Percentiles rank a stretch among this genome's conserved stretches.
These are phyloP conservation scores for Drosophila melanica DNA, from an alignment of 1,140 invertebrate genomes.

Conservation along the genomic window DNA sequence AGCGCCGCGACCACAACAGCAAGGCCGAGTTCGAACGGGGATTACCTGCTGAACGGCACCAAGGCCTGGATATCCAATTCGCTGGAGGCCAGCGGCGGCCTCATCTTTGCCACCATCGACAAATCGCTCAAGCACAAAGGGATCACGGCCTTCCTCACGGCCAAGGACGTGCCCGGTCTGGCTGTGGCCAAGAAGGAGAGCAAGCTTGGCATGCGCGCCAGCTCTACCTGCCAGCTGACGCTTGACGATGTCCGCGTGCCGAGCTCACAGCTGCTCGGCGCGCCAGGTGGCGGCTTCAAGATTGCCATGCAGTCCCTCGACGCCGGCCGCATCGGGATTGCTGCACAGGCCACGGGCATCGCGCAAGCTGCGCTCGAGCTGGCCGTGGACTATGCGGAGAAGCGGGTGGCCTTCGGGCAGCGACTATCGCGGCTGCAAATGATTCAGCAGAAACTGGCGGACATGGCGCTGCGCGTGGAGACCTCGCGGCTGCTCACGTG, in stretches of 20 bases:
- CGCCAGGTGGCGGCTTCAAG: constrained; percentile 93
- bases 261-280: constrained; percentile 91
- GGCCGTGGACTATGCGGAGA: constrained; percentile 96
- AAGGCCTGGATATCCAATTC: constrained; percentile 98
- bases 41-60: constrained; percentile 94
- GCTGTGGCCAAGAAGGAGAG: constrained; percentile 97
- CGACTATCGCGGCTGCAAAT: constrained; percentile 93
- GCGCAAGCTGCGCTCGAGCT: constrained; percentile 96
- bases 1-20: constrained; percentile 96
- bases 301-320: constrained; percentile 97
- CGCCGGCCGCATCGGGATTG: constrained; percentile 95
- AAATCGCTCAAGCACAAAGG: constrained; percentile 95
- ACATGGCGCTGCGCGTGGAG: constrained; percentile 94
- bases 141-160: constrained; percentile 95
- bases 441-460: constrained; percentile 96
- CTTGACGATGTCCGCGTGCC: constrained; percentile 95
- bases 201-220: constrained; percentile 96
- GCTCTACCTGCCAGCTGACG: constrained; percentile 95
- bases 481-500: constrained; percentile 94
- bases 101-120: constrained; percentile 97
- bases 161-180: constrained; percentile 89
- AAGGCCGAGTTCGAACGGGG: constrained; percentile 85
- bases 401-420: constrained; percentile 94
- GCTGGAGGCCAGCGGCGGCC: constrained; percentile 92
- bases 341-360: constrained; percentile 94